phyloP scores from a whole-genome alignment of 2,797 vertebrate species.

The Pachyuromys duprasi region DNA sequence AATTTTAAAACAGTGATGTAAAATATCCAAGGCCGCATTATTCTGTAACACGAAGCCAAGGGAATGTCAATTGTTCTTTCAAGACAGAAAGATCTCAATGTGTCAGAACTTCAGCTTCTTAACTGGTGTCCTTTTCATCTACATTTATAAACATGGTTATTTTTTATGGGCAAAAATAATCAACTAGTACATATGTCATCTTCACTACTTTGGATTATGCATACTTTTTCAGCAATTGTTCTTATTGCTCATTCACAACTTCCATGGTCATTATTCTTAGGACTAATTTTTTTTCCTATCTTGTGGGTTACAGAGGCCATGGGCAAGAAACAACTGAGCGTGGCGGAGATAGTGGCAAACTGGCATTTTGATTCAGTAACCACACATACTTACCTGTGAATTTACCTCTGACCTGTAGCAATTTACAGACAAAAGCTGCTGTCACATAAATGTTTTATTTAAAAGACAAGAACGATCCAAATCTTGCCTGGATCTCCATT shows the following conservation, averaged over 20 bases:
- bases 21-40: slow-evolving; percentile 52
- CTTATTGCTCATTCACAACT: not conserved
- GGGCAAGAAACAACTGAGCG: not conserved
- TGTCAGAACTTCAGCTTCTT: not conserved
- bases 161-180: slow-evolving; percentile 14
- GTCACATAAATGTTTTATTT: too few species aligned
- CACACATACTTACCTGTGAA: not conserved
- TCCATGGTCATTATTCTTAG: not conserved
- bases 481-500: not conserved
- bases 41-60: slow-evolving; percentile 63
- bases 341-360: not conserved
- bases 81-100: slow-evolving; percentile 74
- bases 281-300: not conserved
- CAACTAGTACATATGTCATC: not conserved
- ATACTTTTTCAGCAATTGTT: not conserved
- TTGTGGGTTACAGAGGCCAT: not conserved
- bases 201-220: not conserved
- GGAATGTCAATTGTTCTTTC: slow-evolving; percentile 69
- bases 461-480: not conserved
- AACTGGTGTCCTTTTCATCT: not conserved
- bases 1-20: not conserved
- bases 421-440: not conserved
- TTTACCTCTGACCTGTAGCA: not conserved
- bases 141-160: not conserved
- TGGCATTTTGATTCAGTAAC: not conserved